Evolutionary conservation across 1,140 invertebrate species (phyloP), one percentile per base, ranked within the genome.

Genomic region (Arion vulgaris): DNA sequence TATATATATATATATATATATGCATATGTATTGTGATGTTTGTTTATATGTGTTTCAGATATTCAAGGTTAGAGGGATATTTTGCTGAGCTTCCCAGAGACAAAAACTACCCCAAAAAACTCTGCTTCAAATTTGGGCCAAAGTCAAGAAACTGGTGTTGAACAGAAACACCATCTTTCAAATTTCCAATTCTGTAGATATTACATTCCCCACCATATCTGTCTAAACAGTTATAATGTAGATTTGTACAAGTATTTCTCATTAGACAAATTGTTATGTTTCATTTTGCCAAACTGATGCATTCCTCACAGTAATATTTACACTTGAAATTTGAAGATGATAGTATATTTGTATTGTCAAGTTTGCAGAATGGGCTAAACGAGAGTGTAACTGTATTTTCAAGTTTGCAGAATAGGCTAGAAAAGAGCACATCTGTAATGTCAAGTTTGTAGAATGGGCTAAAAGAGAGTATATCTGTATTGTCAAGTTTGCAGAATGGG

Each of bases 91-190:
- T 94, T 23, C 93, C 93, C 26, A 93, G 93, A 85, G 92, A 93
- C 81, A 93, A 92, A 57, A 88, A 92, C 13, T 93, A 93, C 84
- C 93, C 93, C 0, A 94, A 94, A 88, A 94, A 94, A 89, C 86
- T 93, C 32, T 93, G 93, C 80, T 94, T 94, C 87, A 93, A 93
- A 82, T 94, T 94, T 87, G 93, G 93, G 23, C 88, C 90, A 76
- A 90, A 89, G 82, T 87, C 89, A 32, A 84, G 87, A 68, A 88
- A 89, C 0, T 91, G 90, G 90, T 41, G 36, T 41, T 80, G 71
- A 68, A 41, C 26, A 15, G 26, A 32, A 32, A 17, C 11, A 32
- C 11, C 19, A 32, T 32, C 62, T 66, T 66, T 11, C n/a, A 32
- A 7, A 32, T 66, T 7, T 7, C 28, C 28, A 1, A 32, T 66